Evolutionary conservation across 2,888 invertebrate genomes (phyloP), one percentile per base, ranked within the genome.

Genomic region (Volucella bombylans): DNA sequence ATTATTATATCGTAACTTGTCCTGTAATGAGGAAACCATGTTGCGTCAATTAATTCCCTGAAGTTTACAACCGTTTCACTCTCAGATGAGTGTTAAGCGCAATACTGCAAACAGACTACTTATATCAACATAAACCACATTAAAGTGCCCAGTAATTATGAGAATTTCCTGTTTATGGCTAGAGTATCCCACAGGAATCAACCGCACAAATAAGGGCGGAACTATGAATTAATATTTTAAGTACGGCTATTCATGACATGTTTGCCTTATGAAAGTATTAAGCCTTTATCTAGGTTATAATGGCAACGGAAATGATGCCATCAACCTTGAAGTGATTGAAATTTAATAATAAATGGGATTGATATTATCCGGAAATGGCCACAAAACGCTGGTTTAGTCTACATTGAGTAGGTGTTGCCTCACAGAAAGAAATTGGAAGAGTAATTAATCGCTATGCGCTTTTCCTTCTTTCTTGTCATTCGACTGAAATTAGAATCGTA

Each of bases 341-440:
- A 81, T 74, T 81, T 38, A 74, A 80, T 80, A 81, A 74, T 81
- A 49, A 64, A 64, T 81, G 23, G 14, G 55, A 43, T 55, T 61
- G 54, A 8, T 64, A 15, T 47, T 31, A 61, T 52, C 23, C 23
- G 38, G 31, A 14, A 43, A 8, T 54, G 54, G 0, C 67, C 18
- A 52, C 18, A 23, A 65, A n/a, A 8, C 0, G 52, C 18, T 52
- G 14, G 12, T 41, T 50, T 41, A 65, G 38, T 18, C 4, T 31
- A 31, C 31, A 0, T n/a, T 10, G 4, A n/a, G 39, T 39, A 39
- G 64, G 39, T 15, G 14, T 0, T 15, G n/a, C 54, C 15, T 14
- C 31, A 57, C 31, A 38, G 15, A 39, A 31, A 8, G 8, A 15
- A 14, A 1, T 9, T 10, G 15, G 8, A 55, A 9, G 38, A 57